phyloP scores from a whole-genome alignment of 2,113 vertebrate genomes.

The Eidolon helvum region DNA sequence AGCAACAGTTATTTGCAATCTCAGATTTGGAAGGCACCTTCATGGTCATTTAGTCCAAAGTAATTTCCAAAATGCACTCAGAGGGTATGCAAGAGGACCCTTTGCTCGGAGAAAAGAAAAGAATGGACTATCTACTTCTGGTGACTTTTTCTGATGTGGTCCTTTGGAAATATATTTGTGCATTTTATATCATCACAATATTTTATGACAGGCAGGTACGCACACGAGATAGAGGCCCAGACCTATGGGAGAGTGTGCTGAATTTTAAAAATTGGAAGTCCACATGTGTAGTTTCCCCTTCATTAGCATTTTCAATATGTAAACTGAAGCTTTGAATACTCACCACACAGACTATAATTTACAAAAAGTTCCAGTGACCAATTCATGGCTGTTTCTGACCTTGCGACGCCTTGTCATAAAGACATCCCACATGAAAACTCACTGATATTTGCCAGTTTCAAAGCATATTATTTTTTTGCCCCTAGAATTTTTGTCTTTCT shows the following conservation, averaged over 20 bases:
- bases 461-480: background rate
- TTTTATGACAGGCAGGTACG: background rate
- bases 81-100: rapidly evolving
- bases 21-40: background rate
- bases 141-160: background rate
- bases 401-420: background rate
- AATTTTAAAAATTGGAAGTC: background rate
- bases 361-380: background rate
- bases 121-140: no score
- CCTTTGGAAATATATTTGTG: background rate
- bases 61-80: background rate
- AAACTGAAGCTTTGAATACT: background rate
- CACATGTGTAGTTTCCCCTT: background rate
- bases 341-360: background rate
- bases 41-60: background rate
- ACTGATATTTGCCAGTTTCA: background rate
- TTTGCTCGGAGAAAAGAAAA: background rate
- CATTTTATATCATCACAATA: background rate
- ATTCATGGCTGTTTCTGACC: background rate
- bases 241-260: background rate
- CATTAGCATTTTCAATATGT: background rate
- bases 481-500: background rate
- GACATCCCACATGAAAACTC: background rate
- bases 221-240: background rate
- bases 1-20: background rate